These are phyloP conservation scores for Rhea americana DNA, from an alignment of 2,113 vertebrate species.

Conservation along the genomic window DNA sequence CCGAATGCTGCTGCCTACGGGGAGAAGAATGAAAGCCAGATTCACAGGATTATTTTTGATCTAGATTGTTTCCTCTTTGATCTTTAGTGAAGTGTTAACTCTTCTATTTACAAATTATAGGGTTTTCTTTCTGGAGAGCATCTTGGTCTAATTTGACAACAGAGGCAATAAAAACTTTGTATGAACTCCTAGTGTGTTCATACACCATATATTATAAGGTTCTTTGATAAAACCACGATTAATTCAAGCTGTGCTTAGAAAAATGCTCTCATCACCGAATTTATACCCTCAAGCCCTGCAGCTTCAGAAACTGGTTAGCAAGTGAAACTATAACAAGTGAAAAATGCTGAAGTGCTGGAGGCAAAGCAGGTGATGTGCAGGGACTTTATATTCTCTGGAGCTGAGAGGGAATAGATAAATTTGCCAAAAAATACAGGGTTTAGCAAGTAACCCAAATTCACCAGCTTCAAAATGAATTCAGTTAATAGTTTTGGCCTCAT, in stretches of 20 bases:
- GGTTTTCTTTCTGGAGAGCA: neutral
- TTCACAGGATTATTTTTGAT: conserved; percentile 2
- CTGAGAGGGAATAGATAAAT: neutral
- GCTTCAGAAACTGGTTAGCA: conserved; percentile 9
- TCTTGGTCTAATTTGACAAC: neutral
- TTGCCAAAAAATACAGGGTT: neutral
- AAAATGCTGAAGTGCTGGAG: conserved; percentile 7
- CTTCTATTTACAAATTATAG: conserved; percentile 13
- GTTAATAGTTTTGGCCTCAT: neutral
- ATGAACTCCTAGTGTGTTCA: conserved; percentile 28
- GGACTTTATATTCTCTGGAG: neutral
- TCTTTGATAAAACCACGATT: conserved; percentile 31
- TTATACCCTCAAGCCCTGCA: neutral
- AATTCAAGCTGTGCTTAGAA: neutral
- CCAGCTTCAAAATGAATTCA: neutral
- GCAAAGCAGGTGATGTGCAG: conserved; percentile 10
- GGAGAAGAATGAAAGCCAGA: conserved; percentile 20
- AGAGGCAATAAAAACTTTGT: conserved; percentile 21
- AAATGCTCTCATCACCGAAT: neutral
- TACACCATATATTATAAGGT: neutral
- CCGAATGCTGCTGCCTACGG: neutral
- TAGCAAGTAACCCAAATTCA: conserved; percentile 19
- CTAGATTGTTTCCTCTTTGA: neutral
- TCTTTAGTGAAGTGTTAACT: conserved; percentile 14
- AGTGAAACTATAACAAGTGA: neutral